Percentiles rank a stretch among this genome's conserved stretches.
Evolutionary conservation across 1,140 invertebrate genomes (phyloP).

Genomic region (Pseudomyrmex pallidus): DNA sequence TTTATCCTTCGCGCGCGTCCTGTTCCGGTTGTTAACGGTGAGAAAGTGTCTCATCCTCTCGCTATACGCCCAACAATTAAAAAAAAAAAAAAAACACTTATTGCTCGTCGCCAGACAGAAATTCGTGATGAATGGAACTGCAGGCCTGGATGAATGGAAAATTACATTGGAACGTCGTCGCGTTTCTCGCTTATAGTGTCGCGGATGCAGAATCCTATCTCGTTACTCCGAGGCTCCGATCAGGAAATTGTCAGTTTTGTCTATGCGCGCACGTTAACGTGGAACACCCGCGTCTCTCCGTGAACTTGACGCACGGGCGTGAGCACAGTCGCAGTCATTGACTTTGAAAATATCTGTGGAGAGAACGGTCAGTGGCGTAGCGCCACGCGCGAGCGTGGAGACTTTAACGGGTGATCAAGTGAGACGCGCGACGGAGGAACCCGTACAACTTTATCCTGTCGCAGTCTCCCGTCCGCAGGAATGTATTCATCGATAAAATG

Average conservation of each 20-base stretch:
- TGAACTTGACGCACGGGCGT: constrained; percentile 70
- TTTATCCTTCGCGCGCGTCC: neutral
- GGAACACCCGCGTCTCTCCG: constrained; percentile 24
- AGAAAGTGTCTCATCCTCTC: too few relatives aligned
- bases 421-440: constrained; percentile 17
- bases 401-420: constrained; percentile 79
- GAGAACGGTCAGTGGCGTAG: constrained; percentile 71
- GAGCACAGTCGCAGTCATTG: constrained; percentile 75
- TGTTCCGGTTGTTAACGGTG: constrained; percentile 19
- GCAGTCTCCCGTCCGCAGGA: too few relatives aligned
- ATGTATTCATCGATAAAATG: too few relatives aligned
- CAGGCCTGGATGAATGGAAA: neutral
- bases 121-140: neutral
- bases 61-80: neutral
- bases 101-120: neutral
- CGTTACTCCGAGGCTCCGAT: too few relatives aligned
- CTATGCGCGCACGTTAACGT: too few relatives aligned
- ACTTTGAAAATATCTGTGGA: constrained; percentile 78
- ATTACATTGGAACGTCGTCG: neutral
- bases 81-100: neutral
- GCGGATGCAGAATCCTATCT: too few relatives aligned
- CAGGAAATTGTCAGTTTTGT: too few relatives aligned
- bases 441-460: neutral
- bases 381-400: constrained; percentile 70
- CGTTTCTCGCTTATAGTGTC: neutral